Evolutionary conservation across 2,888 invertebrate species (phyloP).

Genomic region (Eristalinus aeneus): DNA sequence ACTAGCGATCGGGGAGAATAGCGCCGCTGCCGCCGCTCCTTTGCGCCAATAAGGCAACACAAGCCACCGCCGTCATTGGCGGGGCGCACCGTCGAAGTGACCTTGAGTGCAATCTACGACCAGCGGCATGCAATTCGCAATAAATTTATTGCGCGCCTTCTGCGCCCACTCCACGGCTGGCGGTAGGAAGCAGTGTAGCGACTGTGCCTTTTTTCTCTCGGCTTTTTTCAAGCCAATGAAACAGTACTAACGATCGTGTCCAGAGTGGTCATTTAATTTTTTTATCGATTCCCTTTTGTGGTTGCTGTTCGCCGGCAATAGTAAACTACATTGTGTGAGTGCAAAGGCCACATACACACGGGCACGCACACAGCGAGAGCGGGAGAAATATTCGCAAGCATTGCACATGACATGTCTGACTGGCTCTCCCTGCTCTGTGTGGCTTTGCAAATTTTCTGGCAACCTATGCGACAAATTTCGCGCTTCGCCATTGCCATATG

Average conservation of each 20-base stretch:
- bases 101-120: constrained; percentile 62
- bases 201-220: neutral
- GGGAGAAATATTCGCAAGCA: constrained; percentile 5
- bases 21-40: constrained; percentile 38
- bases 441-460: constrained; percentile 1
- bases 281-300: constrained; percentile 34
- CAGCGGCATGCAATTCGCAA: constrained; percentile 54
- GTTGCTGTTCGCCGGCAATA: constrained; percentile 31
- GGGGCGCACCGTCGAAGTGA: constrained; percentile 40
- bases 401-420: constrained; percentile 43
- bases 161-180: constrained; percentile 24
- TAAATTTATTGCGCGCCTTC: constrained; percentile 50
- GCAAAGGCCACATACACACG: constrained; percentile 5
- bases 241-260: constrained; percentile 39
- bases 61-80: constrained; percentile 43
- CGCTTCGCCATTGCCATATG: constrained; percentile 31
- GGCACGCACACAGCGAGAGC: neutral
- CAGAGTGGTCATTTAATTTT: neutral
- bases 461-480: constrained; percentile 51
- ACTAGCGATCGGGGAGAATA: constrained; percentile 36
- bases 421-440: neutral
- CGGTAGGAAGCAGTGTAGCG: neutral
- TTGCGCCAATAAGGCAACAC: constrained; percentile 49
- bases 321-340: neutral
- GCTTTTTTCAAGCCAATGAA: constrained; percentile 15